Evolutionary conservation across 2,113 vertebrate species (phyloP).

Genomic region (Eurypyga helias): DNA sequence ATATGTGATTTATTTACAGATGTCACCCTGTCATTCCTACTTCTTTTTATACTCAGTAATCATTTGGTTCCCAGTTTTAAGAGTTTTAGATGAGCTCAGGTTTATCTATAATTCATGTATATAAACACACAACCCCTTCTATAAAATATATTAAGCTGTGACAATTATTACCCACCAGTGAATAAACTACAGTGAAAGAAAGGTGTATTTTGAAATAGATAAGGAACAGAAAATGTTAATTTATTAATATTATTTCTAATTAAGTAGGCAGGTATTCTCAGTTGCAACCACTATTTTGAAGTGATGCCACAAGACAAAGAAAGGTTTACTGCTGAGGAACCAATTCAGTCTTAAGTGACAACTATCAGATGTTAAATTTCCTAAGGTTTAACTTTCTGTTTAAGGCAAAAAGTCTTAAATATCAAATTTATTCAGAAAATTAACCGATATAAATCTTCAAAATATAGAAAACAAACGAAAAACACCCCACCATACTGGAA

Average conservation of each 20-base stretch:
- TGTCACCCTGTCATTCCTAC: background rate
- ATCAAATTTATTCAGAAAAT: background rate
- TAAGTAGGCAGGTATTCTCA: background rate
- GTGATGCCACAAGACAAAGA: background rate
- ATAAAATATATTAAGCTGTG: background rate
- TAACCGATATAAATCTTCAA: background rate
- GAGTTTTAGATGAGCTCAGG: background rate
- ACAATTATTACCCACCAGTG: background rate
- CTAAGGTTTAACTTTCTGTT: background rate
- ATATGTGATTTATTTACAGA: background rate
- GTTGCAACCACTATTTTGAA: background rate
- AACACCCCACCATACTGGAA: background rate
- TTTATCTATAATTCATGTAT: background rate
- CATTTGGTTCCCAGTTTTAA: background rate
- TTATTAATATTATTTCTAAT: background rate
- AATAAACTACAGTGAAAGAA: background rate
- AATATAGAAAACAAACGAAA: background rate
- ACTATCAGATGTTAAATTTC: background rate
- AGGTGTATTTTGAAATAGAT: background rate
- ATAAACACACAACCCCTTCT: rapidly evolving
- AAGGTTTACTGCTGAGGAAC: background rate
- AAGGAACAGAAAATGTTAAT: background rate
- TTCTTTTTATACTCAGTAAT: background rate
- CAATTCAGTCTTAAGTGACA: background rate
- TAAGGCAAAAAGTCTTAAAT: background rate